These are phyloP conservation scores for Sardinella longiceps DNA, from an alignment of 2,797 vertebrate species.

Conservation along the genomic window DNA sequence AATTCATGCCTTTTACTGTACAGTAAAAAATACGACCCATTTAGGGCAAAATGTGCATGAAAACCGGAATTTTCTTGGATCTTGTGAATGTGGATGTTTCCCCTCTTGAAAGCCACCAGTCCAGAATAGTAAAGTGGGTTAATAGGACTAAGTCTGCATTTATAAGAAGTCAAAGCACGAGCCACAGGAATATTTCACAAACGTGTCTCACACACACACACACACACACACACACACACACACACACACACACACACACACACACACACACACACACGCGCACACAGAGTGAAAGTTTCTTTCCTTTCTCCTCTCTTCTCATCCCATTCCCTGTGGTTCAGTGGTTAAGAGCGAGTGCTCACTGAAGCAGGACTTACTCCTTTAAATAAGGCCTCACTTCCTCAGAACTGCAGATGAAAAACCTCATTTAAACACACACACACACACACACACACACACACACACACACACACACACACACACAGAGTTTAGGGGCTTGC, in stretches of 20 bases:
- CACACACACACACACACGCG: not conserved
- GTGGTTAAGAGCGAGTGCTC: not conserved
- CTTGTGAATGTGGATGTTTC: not conserved
- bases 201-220: not conserved
- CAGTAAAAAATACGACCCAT: not conserved
- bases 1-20: not conserved
- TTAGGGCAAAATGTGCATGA: not conserved
- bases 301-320: not conserved
- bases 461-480: not conserved
- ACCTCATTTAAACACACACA: not conserved
- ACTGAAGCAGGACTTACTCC: not conserved
- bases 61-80: not conserved
- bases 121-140: not conserved
- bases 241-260: not conserved
- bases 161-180: not conserved
- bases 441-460: not conserved
- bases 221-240: not conserved
- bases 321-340: not conserved
- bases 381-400: slow-evolving; percentile 4
- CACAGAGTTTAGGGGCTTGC: not conserved
- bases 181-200: not conserved
- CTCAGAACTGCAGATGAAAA: not conserved
- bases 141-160: not conserved
- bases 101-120: not conserved
- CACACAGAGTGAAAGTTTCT: not conserved